Conservation (phyloP, 2,797 vertebrate genomes). For the Oreortyx pictus region DNA sequence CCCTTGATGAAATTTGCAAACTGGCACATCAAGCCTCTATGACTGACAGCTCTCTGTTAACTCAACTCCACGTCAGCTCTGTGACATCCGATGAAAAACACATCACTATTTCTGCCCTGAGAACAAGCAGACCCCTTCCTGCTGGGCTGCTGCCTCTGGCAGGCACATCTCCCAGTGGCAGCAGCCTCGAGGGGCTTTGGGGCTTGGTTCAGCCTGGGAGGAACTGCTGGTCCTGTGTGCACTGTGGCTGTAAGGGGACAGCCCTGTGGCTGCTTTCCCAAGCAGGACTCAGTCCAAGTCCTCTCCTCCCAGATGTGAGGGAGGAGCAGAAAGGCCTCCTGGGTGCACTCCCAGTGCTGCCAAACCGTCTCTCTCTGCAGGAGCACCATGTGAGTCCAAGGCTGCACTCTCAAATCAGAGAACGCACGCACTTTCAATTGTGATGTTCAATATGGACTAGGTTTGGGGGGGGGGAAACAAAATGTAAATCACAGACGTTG, state of each 20-base stretch:
- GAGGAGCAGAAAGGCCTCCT: background rate
- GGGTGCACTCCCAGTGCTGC: background rate
- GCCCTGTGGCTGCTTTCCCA: background rate
- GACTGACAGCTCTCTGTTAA: conserved; percentile 12
- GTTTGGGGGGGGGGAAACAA: background rate
- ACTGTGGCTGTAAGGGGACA: background rate
- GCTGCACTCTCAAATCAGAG: background rate
- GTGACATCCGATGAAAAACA: background rate
- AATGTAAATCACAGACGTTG: background rate
- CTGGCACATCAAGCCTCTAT: background rate
- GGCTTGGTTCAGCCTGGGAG: background rate
- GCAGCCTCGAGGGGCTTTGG: accelerated
- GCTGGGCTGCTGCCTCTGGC: background rate
- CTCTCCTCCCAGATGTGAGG: background rate
- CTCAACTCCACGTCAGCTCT: background rate
- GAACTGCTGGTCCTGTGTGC: background rate
- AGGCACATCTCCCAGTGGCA: accelerated
- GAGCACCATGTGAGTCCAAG: background rate
- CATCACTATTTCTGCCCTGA: background rate
- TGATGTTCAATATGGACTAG: background rate
- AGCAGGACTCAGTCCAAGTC: background rate
- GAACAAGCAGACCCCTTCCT: background rate
- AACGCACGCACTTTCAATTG: background rate
- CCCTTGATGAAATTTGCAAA: background rate
- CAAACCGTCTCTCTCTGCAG: background rate